Percentiles rank a stretch among this genome's conserved stretches.
These are phyloP conservation scores for Gerris lacustris DNA, from an alignment of 2,888 invertebrate genomes.

Conservation along the genomic window DNA sequence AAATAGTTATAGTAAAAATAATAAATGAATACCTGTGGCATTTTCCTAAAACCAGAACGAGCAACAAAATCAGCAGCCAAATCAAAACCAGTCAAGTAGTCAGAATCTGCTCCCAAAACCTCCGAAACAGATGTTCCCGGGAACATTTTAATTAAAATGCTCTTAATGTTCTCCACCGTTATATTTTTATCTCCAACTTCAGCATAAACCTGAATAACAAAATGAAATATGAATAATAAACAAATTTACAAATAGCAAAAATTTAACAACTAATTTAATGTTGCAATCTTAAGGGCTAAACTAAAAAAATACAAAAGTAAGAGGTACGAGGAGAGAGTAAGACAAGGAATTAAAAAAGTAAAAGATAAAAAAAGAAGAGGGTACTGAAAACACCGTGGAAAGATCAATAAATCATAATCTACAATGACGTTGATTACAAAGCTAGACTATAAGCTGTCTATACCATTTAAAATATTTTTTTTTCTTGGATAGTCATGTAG, in stretches of 20 bases:
- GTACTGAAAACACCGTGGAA: too few relatives aligned
- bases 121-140: conserved; percentile 53
- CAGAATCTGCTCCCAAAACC: conserved; percentile 75
- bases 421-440: too few relatives aligned
- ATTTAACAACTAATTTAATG: too few relatives aligned
- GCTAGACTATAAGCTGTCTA: too few relatives aligned
- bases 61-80: conserved; percentile 66
- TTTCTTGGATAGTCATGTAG: too few relatives aligned
- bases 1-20: background rate
- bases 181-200: conserved; percentile 41
- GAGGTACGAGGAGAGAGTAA: too few relatives aligned
- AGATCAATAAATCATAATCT: too few relatives aligned
- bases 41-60: conserved; percentile 56
- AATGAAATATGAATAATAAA: conserved; percentile 8
- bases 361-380: too few relatives aligned
- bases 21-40: conserved; percentile 46
- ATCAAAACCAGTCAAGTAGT: conserved; percentile 79
- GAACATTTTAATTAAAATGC: conserved; percentile 50
- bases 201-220: conserved; percentile 42
- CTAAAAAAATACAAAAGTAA: too few relatives aligned
- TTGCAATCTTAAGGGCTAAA: too few relatives aligned
- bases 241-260: background rate
- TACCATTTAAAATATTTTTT: too few relatives aligned
- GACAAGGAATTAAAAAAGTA: too few relatives aligned
- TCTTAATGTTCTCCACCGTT: conserved; percentile 54